Conservation (phyloP, 2,113 vertebrate genomes). For the Salvelinus alpinus region DNA sequence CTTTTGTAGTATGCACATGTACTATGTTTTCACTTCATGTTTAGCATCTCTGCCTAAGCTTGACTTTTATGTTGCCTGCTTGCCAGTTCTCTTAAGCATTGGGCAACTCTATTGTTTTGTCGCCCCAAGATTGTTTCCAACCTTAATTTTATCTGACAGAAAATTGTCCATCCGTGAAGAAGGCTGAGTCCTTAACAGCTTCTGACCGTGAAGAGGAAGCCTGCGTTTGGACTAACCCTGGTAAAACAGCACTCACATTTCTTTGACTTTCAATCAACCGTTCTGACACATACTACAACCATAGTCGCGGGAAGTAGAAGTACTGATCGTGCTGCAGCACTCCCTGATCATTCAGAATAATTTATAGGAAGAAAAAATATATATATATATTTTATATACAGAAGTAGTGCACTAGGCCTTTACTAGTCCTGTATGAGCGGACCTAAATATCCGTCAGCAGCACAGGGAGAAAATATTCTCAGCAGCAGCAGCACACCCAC, state of each 20-base stretch:
- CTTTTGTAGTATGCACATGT: neutral
- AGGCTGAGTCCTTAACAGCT: neutral
- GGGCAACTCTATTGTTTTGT: neutral
- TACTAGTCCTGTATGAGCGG: neutral
- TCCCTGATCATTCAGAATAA: too few species aligned
- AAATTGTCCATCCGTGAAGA: slow-evolving; percentile 5
- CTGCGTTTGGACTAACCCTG: neutral
- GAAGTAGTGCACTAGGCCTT: too few species aligned
- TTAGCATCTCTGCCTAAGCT: neutral
- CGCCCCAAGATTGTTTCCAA: neutral
- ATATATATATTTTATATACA: neutral
- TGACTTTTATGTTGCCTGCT: neutral
- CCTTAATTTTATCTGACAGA: slow-evolving; percentile 1
- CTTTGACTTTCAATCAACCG: neutral
- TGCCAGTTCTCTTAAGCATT: neutral
- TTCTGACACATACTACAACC: neutral
- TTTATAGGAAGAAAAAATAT: neutral
- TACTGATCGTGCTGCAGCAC: too few species aligned
- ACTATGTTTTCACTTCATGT: neutral
- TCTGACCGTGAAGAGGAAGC: neutral
- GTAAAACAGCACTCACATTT: slow-evolving; percentile 2
- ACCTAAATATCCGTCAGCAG: neutral
- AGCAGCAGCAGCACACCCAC: too few species aligned
- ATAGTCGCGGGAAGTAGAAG: too few species aligned
- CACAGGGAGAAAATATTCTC: too few species aligned